These are phyloP conservation scores for Leptosomus discolor DNA, from an alignment of 2,113 vertebrate species.

Conservation along the genomic window DNA sequence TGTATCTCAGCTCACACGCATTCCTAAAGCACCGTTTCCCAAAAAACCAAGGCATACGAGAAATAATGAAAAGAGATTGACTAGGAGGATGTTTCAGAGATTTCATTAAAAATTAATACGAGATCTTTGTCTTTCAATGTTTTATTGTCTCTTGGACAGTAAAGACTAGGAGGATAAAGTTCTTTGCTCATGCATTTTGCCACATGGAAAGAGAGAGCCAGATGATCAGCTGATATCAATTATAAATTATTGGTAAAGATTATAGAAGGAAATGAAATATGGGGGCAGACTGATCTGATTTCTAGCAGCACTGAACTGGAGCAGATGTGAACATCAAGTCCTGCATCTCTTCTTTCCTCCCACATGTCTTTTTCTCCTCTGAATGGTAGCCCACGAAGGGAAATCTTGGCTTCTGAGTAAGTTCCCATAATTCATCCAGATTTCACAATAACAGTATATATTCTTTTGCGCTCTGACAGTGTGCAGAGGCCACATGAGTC, in stretches of 20 bases:
- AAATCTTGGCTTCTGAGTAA: not conserved
- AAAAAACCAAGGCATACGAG: not conserved
- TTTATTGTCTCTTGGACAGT: not conserved
- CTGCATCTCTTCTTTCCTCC: constrained; percentile 23
- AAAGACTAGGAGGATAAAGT: not conserved
- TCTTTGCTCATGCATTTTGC: constrained; percentile 8
- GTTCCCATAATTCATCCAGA: not conserved
- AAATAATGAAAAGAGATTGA: not conserved
- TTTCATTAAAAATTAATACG: constrained; percentile 11
- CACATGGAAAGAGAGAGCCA: not conserved
- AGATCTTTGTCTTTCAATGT: not conserved
- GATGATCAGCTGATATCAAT: constrained; percentile 54
- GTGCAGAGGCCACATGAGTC: constrained; percentile 1
- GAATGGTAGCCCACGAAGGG: not conserved
- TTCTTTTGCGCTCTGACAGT: not conserved
- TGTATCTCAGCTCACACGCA: not conserved
- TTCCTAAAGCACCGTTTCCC: not conserved
- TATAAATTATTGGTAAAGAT: constrained; percentile 51
- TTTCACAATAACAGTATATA: not conserved
- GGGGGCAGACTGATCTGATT: not conserved
- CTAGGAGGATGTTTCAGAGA: not conserved
- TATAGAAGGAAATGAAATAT: constrained; percentile 57
- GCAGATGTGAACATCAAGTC: constrained; percentile 4
- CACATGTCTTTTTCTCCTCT: constrained; percentile 14
- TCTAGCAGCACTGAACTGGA: constrained; percentile 41